Percentiles rank a stretch among this genome's conserved stretches.
phyloP scores from a whole-genome alignment of 2,888 invertebrate genomes.

The Drosophila flavopinicola region DNA sequence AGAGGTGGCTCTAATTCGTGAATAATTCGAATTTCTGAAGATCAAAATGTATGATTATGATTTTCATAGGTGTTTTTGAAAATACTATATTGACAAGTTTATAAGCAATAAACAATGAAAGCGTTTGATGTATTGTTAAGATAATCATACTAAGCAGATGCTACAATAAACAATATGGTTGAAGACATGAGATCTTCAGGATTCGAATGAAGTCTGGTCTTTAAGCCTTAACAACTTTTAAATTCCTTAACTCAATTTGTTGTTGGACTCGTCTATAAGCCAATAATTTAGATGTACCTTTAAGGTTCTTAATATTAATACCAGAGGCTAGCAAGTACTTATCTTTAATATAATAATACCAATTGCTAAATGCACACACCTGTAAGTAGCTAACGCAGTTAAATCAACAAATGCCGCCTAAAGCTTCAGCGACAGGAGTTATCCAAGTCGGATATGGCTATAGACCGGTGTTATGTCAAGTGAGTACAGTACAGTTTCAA shows the following conservation, averaged over 20 bases:
- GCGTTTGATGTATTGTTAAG: not conserved
- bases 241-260: constrained; percentile 1
- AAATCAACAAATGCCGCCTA: constrained; percentile 5
- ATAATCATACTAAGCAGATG: not conserved
- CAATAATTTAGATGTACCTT: constrained; percentile 8
- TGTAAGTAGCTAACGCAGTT: constrained; percentile 18
- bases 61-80: not conserved
- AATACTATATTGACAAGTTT: not conserved
- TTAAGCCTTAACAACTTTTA: not conserved
- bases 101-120: not conserved
- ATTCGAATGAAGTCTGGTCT: not conserved
- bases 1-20: too few relatives aligned
- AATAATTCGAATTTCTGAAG: too few relatives aligned
- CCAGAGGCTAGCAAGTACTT: not conserved
- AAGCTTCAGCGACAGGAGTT: not conserved
- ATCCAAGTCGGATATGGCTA: not conserved
- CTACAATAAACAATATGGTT: not conserved
- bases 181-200: not conserved
- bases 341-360: constrained; percentile 10
- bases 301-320: constrained; percentile 7
- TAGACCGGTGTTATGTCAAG: constrained; percentile 22
- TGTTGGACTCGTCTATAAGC: not conserved
- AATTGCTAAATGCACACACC: constrained; percentile 16
- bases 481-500: constrained; percentile 41
- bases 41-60: too few relatives aligned